A percentile compares a stretch with the other conserved stretches of the same genome.
Conservation (phyloP, 2,888 invertebrate species). For the Minunthozetes semirufus region DNA sequence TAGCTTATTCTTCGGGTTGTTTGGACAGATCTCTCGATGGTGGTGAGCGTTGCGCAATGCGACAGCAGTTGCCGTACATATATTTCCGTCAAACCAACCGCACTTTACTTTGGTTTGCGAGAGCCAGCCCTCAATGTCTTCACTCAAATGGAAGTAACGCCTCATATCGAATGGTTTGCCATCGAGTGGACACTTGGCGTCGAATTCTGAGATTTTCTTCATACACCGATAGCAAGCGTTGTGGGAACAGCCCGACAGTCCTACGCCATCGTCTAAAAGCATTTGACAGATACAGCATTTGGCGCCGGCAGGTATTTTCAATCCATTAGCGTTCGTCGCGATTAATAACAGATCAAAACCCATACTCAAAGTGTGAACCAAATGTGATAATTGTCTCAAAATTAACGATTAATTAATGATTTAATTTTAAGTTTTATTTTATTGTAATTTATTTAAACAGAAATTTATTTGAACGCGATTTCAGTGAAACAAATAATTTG, state of each 20-base stretch:
- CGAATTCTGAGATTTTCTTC: neutral
- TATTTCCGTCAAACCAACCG: neutral
- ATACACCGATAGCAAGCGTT: neutral
- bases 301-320: neutral
- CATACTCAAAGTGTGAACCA: too few relatives aligned
- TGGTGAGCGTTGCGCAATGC: neutral
- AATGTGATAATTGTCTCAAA: too few relatives aligned
- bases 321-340: neutral
- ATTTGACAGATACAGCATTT: neutral
- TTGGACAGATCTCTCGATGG: neutral
- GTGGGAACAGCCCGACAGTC: neutral
- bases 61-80: constrained; percentile 12
- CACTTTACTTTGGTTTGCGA: neutral
- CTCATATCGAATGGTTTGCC: neutral
- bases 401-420: too few relatives aligned
- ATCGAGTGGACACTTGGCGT: constrained; percentile 11
- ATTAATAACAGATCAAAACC: neutral
- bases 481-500: too few relatives aligned
- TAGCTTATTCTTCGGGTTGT: constrained; percentile 8
- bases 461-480: too few relatives aligned
- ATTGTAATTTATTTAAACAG: too few relatives aligned
- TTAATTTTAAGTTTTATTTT: too few relatives aligned
- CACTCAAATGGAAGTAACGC: neutral
- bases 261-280: neutral
- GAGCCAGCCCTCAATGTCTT: constrained; percentile 17